Evolutionary conservation across 2,797 vertebrate genomes (phyloP).

Genomic region (Cirrhinus molitorella): DNA sequence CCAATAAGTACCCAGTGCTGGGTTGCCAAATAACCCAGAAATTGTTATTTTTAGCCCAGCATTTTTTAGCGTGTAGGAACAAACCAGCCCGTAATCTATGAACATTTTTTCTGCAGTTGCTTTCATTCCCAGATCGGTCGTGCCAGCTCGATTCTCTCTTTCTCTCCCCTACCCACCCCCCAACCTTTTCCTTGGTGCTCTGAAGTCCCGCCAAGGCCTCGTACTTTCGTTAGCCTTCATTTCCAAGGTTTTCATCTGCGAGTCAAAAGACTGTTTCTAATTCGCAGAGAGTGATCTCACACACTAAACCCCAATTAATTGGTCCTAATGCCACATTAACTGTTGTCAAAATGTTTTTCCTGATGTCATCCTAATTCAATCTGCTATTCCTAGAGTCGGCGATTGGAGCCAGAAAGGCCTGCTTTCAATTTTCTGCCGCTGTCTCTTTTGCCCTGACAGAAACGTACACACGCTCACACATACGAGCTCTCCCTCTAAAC

Average conservation of each 20-base stretch:
- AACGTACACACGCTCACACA: slow-evolving; percentile 26
- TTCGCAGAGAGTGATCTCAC: slow-evolving; percentile 76
- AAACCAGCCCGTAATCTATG: slow-evolving; percentile 67
- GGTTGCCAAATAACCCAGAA: too few species aligned
- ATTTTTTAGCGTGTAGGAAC: slow-evolving; percentile 19
- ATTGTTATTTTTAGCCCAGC: too few species aligned
- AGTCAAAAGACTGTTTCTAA: slow-evolving; percentile 75
- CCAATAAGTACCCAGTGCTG: too few species aligned
- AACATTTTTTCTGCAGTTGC: slow-evolving; percentile 67
- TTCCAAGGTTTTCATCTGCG: slow-evolving; percentile 66
- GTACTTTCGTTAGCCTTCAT: slow-evolving; percentile 70
- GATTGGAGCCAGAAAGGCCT: slow-evolving; percentile 69
- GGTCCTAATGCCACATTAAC: slow-evolving; percentile 79
- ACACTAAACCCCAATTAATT: slow-evolving; percentile 77
- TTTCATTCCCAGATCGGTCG: slow-evolving; percentile 62
- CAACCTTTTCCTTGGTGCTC: slow-evolving; percentile 62
- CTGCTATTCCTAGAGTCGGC: slow-evolving; percentile 63
- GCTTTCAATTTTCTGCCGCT: slow-evolving; percentile 72
- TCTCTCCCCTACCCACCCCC: neutral
- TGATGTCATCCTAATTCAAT: slow-evolving; percentile 75
- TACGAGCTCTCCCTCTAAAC: slow-evolving; percentile 62
- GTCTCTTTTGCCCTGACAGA: slow-evolving; percentile 51
- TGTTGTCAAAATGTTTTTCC: slow-evolving; percentile 82
- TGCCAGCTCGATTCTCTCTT: slow-evolving; percentile 63
- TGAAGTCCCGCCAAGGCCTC: slow-evolving; percentile 74